phyloP scores from a whole-genome alignment of 2,888 invertebrate species.

The Eupithecia insigniata region DNA sequence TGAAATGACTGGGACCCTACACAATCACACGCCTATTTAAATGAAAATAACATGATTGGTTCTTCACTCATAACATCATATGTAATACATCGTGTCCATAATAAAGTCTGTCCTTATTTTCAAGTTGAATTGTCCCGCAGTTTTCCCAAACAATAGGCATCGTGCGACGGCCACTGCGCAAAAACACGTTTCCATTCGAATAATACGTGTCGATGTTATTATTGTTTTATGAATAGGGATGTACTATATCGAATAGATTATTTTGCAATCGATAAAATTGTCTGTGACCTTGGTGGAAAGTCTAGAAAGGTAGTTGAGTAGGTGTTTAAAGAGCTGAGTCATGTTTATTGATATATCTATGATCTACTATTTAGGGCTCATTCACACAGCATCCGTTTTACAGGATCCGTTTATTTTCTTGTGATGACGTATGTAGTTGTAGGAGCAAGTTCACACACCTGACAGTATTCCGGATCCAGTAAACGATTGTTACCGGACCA shows the following conservation, averaged over 20 bases:
- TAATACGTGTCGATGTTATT: slow-evolving; percentile 54
- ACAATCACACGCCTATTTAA: neutral
- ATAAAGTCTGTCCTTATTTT: neutral
- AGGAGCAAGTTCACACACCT: no score
- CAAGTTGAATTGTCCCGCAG: slow-evolving; percentile 25
- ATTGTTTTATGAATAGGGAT: slow-evolving; percentile 50
- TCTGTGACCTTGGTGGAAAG: neutral
- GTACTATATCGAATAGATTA: slow-evolving; percentile 41
- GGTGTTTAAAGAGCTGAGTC: neutral
- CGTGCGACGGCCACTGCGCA: slow-evolving; percentile 53
- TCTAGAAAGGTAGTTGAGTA: neutral
- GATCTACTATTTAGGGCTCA: neutral
- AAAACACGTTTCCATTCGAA: slow-evolving; percentile 56
- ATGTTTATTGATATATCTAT: neutral
- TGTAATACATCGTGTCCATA: neutral
- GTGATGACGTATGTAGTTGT: no score
- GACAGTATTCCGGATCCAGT: no score
- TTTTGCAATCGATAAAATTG: slow-evolving; percentile 32
- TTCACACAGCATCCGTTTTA: no score
- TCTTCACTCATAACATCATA: slow-evolving; percentile 4
- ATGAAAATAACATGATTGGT: slow-evolving; percentile 19
- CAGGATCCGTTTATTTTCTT: no score
- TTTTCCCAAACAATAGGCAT: slow-evolving; percentile 38
- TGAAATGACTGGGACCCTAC: neutral
- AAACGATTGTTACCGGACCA: no score